Percentiles rank a stretch among this genome's conserved stretches.
phyloP scores from a whole-genome alignment of 2,797 vertebrate genomes.

The Helostoma temminkii region DNA sequence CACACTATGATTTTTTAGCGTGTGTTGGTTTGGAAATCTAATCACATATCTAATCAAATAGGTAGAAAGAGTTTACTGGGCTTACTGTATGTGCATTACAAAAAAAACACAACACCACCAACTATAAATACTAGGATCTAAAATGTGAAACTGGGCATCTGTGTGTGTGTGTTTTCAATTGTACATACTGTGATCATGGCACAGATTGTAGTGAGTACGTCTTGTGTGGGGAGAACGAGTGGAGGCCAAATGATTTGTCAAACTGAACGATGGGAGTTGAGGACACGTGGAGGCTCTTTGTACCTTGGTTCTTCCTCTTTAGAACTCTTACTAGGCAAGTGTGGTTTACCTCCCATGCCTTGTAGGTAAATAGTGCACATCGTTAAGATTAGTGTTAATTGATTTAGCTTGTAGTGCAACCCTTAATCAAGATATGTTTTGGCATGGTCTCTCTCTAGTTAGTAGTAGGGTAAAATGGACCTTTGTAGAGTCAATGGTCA shows the following conservation, averaged over 20 bases:
- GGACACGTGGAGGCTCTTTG: conserved; percentile 54
- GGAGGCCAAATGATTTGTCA: conserved; percentile 65
- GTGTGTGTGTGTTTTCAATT: conserved; percentile 34
- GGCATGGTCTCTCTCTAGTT: conserved; percentile 76
- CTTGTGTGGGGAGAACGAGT: conserved; percentile 40
- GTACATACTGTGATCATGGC: conserved; percentile 55
- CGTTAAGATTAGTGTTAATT: conserved; percentile 83
- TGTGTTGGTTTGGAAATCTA: conserved; percentile 45
- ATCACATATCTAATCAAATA: conserved; percentile 54
- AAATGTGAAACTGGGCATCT: conserved; percentile 48
- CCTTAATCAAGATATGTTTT: conserved; percentile 76
- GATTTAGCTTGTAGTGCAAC: conserved; percentile 84
- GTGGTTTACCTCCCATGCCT: conserved; percentile 70
- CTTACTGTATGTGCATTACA: conserved; percentile 45
- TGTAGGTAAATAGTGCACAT: conserved; percentile 83
- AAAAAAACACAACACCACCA: conserved; percentile 64
- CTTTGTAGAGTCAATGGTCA: conserved; percentile 54
- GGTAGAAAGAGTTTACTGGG: conserved; percentile 54
- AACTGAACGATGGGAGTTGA: conserved; percentile 42
- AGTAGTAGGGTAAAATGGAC: conserved; percentile 55
- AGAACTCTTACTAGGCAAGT: conserved; percentile 72
- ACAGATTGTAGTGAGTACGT: conserved; percentile 43
- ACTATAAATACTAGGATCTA: conserved; percentile 51
- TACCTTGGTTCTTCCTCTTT: conserved; percentile 65
- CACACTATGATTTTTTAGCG: conserved; percentile 28